These are phyloP conservation scores for Ptychochromis oligacanthus DNA, from an alignment of 2,113 vertebrate genomes.

Conservation along the genomic window DNA sequence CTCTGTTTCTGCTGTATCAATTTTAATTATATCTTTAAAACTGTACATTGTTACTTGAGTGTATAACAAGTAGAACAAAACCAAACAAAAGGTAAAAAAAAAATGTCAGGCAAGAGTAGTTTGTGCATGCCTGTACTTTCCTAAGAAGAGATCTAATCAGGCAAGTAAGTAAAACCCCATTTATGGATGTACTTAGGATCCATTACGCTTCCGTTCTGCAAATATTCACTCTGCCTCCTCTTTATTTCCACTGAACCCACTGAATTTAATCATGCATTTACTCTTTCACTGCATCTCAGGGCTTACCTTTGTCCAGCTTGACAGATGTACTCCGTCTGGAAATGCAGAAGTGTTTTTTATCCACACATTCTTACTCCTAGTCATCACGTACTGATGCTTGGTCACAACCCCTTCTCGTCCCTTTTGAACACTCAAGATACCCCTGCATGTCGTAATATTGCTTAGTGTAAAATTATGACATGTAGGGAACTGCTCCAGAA, in stretches of 20 bases:
- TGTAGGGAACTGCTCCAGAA: not conserved
- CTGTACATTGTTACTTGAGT: not conserved
- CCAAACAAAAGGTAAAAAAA: not conserved
- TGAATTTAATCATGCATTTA: conserved; percentile 6
- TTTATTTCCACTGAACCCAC: not conserved
- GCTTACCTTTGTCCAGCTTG: not conserved
- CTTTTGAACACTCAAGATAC: not conserved
- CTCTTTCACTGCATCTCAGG: not conserved
- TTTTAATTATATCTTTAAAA: not conserved
- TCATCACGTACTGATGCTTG: not conserved
- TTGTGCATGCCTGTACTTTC: not conserved
- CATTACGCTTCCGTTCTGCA: not conserved
- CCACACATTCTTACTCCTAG: not conserved
- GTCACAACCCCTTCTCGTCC: not conserved
- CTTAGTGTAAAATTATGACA: not conserved
- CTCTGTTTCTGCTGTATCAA: not conserved
- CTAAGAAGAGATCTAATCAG: not conserved
- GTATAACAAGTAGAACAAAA: not conserved
- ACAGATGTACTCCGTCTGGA: not conserved
- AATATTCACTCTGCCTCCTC: not conserved
- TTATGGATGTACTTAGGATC: not conserved
- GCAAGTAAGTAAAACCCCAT: not conserved
- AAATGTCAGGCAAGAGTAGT: not conserved
- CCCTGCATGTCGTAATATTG: too few relatives aligned
- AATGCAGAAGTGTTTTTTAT: conserved; percentile 1